phyloP scores from a whole-genome alignment of 2,113 vertebrate species.

The Microtus richardsoni region DNA sequence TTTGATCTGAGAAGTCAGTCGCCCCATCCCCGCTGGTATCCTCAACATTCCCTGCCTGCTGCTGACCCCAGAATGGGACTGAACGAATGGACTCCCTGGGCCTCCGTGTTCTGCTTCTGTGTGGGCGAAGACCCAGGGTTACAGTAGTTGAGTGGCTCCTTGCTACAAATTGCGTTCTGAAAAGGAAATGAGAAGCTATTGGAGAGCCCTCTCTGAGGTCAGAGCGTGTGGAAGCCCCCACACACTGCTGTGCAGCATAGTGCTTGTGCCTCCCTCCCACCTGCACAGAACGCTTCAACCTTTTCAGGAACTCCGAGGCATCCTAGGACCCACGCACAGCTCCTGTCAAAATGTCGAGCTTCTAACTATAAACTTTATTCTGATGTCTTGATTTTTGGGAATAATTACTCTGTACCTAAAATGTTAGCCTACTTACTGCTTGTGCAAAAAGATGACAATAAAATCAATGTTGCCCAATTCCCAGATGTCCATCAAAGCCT shows the following conservation, averaged over 20 bases:
- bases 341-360: slow-evolving; percentile 84
- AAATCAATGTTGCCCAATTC: slow-evolving; percentile 87
- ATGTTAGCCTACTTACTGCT: slow-evolving; percentile 88
- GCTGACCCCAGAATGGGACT: background rate
- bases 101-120: background rate
- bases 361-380: slow-evolving; percentile 87
- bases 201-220: background rate
- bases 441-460: slow-evolving; percentile 89
- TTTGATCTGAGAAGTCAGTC: background rate
- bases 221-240: fast-evolving
- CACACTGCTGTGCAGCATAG: fast-evolving
- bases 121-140: background rate
- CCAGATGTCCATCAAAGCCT: slow-evolving; percentile 85
- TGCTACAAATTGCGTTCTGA: background rate
- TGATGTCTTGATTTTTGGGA: slow-evolving; percentile 90
- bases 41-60: fast-evolving
- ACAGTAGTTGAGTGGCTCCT: background rate
- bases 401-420: slow-evolving; percentile 88
- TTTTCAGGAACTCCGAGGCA: slow-evolving; percentile 83
- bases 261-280: slow-evolving; percentile 65
- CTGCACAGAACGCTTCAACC: slow-evolving; percentile 79
- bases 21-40: background rate
- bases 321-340: slow-evolving; percentile 79
- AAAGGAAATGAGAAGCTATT: background rate
- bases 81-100: fast-evolving